Percentiles rank a stretch among this genome's conserved stretches.
phyloP scores from a whole-genome alignment of 2,797 vertebrate genomes.

The Toxotes lorentzi region DNA sequence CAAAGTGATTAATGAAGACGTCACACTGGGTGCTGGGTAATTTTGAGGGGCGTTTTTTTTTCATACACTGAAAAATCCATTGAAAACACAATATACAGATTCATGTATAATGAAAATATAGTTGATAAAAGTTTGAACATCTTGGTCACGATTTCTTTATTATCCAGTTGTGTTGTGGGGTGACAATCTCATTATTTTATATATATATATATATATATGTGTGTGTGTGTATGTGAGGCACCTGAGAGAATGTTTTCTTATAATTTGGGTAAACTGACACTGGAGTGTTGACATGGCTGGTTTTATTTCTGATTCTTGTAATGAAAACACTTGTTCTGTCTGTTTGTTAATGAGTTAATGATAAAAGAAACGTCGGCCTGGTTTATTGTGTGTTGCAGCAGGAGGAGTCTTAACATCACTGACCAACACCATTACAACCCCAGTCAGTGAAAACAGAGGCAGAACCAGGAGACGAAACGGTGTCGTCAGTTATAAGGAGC shows the following conservation, averaged over 20 bases:
- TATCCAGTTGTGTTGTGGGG: too few relatives aligned
- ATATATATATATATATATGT: too few relatives aligned
- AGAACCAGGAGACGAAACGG: slow-evolving; percentile 62
- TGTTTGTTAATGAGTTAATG: background rate
- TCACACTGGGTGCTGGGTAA: too few relatives aligned
- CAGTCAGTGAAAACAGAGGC: slow-evolving; percentile 33
- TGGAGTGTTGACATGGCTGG: background rate
- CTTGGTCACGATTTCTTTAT: too few relatives aligned
- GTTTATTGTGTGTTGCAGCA: slow-evolving; percentile 54
- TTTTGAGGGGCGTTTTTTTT: background rate
- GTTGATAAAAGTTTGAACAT: too few relatives aligned
- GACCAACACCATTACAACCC: slow-evolving; percentile 73
- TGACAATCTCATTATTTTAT: too few relatives aligned
- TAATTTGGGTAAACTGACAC: background rate
- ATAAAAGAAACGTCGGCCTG: background rate
- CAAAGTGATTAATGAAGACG: too few relatives aligned
- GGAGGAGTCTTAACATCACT: slow-evolving; percentile 70
- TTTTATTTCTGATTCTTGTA: background rate
- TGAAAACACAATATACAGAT: too few relatives aligned
- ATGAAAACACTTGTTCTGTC: background rate
- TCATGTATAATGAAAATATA: background rate
- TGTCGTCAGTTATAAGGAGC: slow-evolving; percentile 83
- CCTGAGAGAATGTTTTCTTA: background rate
- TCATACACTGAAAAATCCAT: background rate
- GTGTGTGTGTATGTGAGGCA: too few relatives aligned